Conservation (phyloP, 2,797 vertebrate genomes). For the Champsocephalus esox region DNA sequence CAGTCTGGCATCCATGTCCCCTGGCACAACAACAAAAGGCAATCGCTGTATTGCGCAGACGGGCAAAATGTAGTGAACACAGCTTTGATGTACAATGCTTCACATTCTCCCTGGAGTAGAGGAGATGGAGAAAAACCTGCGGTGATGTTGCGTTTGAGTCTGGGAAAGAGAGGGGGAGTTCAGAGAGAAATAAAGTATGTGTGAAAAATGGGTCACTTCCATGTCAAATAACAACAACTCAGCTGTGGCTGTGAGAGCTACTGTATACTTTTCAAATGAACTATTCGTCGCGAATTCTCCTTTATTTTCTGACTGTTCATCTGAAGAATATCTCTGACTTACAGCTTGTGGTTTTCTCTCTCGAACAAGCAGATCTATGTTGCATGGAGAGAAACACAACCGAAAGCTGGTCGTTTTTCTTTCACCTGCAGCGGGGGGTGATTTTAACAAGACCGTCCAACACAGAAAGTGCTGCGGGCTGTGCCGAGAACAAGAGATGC, state of each 20-base stretch:
- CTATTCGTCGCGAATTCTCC: neutral
- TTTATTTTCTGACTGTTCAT: conserved; percentile 15
- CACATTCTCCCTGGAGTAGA: conserved; percentile 43
- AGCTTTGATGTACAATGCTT: conserved; percentile 67
- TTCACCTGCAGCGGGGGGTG: conserved; percentile 5
- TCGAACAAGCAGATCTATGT: neutral
- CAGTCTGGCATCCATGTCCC: conserved; percentile 51
- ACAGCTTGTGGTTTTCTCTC: conserved; percentile 2
- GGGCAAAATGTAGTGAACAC: conserved; percentile 48
- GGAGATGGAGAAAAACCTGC: conserved; percentile 36
- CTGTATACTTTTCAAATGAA: conserved; percentile 22
- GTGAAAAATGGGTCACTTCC: conserved; percentile 33
- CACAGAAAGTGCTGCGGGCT: conserved; percentile 16
- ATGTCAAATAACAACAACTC: conserved; percentile 44
- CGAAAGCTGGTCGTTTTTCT: neutral
- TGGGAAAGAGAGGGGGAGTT: neutral
- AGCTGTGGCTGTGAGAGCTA: conserved; percentile 12
- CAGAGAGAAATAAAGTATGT: conserved; percentile 6
- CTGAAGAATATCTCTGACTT: neutral
- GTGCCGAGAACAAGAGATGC: conserved; percentile 30
- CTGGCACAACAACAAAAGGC: conserved; percentile 61
- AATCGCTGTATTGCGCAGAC: conserved; percentile 38
- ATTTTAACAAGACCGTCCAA: conserved; percentile 18
- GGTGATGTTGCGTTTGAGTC: conserved; percentile 51
- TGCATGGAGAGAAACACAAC: conserved; percentile 18